Evolutionary conservation across 2,888 invertebrate species (phyloP).

Genomic region (Acrocyrtus sp.): DNA sequence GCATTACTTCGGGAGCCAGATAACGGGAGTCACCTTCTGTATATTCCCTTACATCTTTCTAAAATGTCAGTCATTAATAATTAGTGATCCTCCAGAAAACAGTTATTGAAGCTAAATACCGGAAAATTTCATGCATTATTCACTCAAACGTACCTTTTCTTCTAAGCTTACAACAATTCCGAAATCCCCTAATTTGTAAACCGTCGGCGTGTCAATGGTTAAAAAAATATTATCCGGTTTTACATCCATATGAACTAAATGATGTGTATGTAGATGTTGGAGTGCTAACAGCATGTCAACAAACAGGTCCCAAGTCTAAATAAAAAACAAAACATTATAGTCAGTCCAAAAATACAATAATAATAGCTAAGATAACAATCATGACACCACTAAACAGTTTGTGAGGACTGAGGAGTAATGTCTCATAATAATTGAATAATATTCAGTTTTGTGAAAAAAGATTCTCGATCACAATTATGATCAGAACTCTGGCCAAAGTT

Average conservation of each 20-base stretch:
- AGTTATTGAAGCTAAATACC: background rate
- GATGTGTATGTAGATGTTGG: conserved; percentile 75
- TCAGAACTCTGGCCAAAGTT: conserved; percentile 44
- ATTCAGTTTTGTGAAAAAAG: conserved; percentile 1
- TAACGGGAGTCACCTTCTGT: conserved; percentile 82
- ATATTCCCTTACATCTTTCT: conserved; percentile 70
- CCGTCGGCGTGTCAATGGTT: conserved; percentile 70
- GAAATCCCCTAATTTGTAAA: conserved; percentile 80
- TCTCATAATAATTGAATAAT: background rate
- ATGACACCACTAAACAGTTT: conserved; percentile 7
- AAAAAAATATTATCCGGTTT: conserved; percentile 83
- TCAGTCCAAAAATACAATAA: conserved; percentile 18
- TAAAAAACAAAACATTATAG: conserved; percentile 7
- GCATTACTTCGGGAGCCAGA: conserved; percentile 77
- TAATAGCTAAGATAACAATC: conserved; percentile 1
- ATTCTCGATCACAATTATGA: conserved; percentile 8
- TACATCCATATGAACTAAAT: conserved; percentile 79
- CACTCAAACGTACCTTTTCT: conserved; percentile 66
- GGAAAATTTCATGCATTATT: conserved; percentile 12
- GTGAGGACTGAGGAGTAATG: background rate
- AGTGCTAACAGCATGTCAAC: conserved; percentile 69
- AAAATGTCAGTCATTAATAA: background rate
- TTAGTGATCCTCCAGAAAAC: conserved; percentile 3
- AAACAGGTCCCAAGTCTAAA: conserved; percentile 61
- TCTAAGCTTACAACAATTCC: conserved; percentile 76